Conservation (phyloP, 2,797 vertebrate species). For the Cottoperca gobio region DNA sequence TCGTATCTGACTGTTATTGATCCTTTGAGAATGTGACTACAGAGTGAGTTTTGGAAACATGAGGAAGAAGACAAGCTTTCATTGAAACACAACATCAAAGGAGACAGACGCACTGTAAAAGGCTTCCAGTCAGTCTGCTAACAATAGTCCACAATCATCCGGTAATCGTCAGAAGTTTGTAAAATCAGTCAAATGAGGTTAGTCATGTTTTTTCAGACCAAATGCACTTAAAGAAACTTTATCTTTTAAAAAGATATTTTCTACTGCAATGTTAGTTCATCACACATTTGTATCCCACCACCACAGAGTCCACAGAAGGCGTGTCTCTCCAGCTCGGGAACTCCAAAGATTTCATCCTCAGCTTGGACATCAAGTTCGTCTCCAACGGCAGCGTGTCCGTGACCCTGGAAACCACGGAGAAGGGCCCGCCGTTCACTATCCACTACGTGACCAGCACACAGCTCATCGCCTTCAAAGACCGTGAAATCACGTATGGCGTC, state of each 20-base stretch:
- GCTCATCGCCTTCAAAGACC: conserved; percentile 92
- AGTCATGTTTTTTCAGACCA: neutral
- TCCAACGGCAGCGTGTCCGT: conserved; percentile 95
- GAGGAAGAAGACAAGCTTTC: conserved; percentile 19
- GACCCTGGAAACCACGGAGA: conserved; percentile 94
- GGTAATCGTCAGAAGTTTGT: conserved; percentile 11
- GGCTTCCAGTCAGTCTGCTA: conserved; percentile 23
- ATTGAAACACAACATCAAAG: conserved; percentile 14
- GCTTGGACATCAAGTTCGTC: conserved; percentile 92
- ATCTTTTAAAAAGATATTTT: neutral
- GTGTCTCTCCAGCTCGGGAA: conserved; percentile 92
- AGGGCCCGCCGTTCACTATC: conserved; percentile 90
- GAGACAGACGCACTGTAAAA: conserved; percentile 22
- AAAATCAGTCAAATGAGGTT: conserved; percentile 33
- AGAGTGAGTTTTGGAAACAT: conserved; percentile 15
- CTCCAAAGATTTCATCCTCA: conserved; percentile 94
- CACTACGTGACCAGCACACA: conserved; percentile 92
- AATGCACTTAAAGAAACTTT: neutral
- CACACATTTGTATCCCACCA: neutral
- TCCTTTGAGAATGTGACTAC: conserved; percentile 24
- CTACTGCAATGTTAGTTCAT: conserved; percentile 10
- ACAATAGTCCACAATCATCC: conserved; percentile 49
- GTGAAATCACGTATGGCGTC: conserved; percentile 93
- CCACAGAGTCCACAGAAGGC: conserved; percentile 91
- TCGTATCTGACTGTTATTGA: conserved; percentile 17